A percentile compares a stretch with the other conserved stretches of the same genome.
Conservation (phyloP, 2,113 vertebrate genomes). For the Pangasianodon gigas region DNA sequence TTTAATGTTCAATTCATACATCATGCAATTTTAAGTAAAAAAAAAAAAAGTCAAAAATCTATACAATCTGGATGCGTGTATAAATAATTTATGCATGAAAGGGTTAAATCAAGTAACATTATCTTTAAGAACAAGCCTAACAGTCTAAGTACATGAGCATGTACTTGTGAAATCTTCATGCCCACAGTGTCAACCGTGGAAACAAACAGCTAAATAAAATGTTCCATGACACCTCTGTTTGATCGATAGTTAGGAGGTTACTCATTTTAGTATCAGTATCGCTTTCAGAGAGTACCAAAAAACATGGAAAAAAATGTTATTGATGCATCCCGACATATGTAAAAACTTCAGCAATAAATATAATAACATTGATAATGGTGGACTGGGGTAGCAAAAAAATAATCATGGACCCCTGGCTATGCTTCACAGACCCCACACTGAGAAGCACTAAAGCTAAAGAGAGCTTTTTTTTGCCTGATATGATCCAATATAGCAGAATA, state of each 20-base stretch:
- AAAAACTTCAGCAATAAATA: neutral
- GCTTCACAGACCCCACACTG: neutral
- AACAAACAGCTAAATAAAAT: neutral
- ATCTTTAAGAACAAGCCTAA: neutral
- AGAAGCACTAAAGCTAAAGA: too few species aligned
- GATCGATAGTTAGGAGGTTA: neutral
- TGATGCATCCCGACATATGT: neutral
- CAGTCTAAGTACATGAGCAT: neutral
- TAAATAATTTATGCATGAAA: too few species aligned
- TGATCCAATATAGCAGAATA: neutral
- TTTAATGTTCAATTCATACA: too few species aligned
- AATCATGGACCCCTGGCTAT: neutral
- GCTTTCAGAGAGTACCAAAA: neutral
- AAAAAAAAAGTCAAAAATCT: too few species aligned
- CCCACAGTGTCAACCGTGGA: neutral
- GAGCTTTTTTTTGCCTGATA: neutral
- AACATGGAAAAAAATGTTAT: neutral
- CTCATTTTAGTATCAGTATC: neutral
- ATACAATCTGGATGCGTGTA: too few species aligned
- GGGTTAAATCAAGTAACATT: neutral
- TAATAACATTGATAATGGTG: neutral
- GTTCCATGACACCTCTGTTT: neutral
- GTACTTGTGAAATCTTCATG: neutral
- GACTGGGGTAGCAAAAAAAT: neutral
- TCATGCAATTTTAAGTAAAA: too few species aligned